phyloP scores from a whole-genome alignment of 2,888 invertebrate genomes.

The Trypoxylon attenuatum region DNA sequence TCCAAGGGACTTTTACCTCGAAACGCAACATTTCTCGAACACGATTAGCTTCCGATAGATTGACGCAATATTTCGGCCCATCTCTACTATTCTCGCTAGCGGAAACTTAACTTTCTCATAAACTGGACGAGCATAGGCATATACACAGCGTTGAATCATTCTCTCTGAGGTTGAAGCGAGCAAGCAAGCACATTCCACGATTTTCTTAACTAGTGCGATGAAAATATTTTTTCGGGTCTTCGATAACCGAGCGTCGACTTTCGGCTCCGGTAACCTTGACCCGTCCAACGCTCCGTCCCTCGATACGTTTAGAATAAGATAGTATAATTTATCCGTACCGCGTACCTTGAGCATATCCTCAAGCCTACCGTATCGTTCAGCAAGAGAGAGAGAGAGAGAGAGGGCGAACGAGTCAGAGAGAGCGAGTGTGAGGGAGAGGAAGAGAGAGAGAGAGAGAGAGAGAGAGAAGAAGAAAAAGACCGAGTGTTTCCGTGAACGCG shows the following conservation, averaged over 20 bases:
- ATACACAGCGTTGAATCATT: too few species aligned
- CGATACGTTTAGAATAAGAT: slow-evolving; percentile 54
- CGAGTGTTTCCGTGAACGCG: slow-evolving; percentile 10
- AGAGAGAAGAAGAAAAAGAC: too few species aligned
- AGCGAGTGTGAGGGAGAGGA: neutral
- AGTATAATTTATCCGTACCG: slow-evolving; percentile 51
- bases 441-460: neutral
- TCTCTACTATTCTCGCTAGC: too few species aligned
- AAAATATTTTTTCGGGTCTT: neutral
- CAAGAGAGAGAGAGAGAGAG: slow-evolving; percentile 1
- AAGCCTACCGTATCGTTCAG: slow-evolving; percentile 47
- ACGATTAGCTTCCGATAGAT: too few species aligned
- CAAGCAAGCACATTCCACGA: neutral
- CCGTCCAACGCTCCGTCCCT: slow-evolving; percentile 56
- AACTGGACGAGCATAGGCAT: too few species aligned
- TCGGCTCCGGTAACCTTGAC: slow-evolving; percentile 31
- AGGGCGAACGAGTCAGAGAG: slow-evolving; percentile 19
- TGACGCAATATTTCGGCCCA: too few species aligned
- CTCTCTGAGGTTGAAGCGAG: too few species aligned
- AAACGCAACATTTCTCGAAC: too few species aligned
- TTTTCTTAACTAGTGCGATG: neutral
- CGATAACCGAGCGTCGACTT: slow-evolving; percentile 3
- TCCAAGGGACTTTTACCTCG: too few species aligned
- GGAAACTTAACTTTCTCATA: too few species aligned
- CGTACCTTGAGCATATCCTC: slow-evolving; percentile 52